phyloP scores from a whole-genome alignment of 2,113 vertebrate genomes.

The Psettodes erumei region DNA sequence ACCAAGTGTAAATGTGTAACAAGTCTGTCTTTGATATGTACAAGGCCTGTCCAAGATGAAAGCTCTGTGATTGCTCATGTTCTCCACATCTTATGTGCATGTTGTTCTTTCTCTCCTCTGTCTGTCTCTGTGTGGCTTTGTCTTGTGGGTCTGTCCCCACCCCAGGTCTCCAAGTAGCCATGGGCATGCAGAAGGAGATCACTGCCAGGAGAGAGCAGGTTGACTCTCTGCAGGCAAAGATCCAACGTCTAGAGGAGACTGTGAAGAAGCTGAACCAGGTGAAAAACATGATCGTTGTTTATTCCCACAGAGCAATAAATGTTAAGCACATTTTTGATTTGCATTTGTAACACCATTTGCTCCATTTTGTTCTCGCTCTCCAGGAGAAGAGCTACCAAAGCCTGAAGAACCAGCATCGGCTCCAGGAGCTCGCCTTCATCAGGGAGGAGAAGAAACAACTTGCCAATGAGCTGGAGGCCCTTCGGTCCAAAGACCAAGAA shows the following conservation, averaged over 20 bases:
- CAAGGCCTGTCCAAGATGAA: conserved; percentile 2
- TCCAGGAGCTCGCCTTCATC: conserved; percentile 76
- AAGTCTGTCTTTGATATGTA: no score
- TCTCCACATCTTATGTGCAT: background rate
- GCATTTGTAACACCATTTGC: background rate
- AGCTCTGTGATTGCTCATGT: conserved; percentile 4
- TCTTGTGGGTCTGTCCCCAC: background rate
- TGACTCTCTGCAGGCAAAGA: conserved; percentile 86
- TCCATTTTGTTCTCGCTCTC: background rate
- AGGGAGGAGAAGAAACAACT: conserved; percentile 84
- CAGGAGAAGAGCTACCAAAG: conserved; percentile 86
- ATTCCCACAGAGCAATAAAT: background rate
- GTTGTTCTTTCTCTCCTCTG: background rate
- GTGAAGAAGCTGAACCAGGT: conserved; percentile 84
- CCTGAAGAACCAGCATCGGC: conserved; percentile 79
- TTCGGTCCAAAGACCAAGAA: conserved; percentile 80
- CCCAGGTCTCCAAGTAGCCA: conserved; percentile 86
- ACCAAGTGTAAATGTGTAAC: no score
- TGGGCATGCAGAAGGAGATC: conserved; percentile 89
- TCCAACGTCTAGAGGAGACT: conserved; percentile 87
- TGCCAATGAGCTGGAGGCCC: conserved; percentile 79
- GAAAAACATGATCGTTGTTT: background rate
- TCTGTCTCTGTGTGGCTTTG: background rate
- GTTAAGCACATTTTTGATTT: background rate
- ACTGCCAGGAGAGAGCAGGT: conserved; percentile 87